Conservation (phyloP, 2,888 invertebrate species). For the Morpho achilles region DNA sequence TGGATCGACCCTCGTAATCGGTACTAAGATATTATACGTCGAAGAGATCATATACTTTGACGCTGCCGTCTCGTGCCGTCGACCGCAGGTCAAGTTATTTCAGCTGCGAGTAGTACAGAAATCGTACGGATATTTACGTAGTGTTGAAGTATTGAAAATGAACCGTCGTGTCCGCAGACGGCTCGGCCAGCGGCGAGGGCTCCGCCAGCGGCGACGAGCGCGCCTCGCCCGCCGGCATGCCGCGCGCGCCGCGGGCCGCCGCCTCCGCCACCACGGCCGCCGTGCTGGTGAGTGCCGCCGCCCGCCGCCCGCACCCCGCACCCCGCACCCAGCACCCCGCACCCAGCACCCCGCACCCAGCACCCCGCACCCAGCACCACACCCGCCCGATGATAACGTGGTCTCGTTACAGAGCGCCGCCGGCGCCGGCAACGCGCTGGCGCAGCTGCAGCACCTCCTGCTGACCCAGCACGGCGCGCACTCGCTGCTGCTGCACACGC, state of each 20-base stretch:
- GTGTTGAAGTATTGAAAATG: too few species aligned
- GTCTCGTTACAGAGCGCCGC: constrained; percentile 48
- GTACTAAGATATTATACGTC: too few species aligned
- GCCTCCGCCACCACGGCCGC: constrained; percentile 33
- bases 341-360: too few species aligned
- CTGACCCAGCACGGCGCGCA: constrained; percentile 70
- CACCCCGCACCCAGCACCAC: too few species aligned
- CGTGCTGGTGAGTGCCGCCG: constrained; percentile 28
- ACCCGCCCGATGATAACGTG: too few species aligned
- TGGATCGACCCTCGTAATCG: too few species aligned
- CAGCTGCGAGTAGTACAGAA: too few species aligned
- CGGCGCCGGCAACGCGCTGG: constrained; percentile 63
- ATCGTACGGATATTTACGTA: too few species aligned
- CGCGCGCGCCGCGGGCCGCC: constrained; percentile 39
- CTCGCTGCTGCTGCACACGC: constrained; percentile 67
- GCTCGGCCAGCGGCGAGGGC: constrained; percentile 71
- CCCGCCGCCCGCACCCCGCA: neutral
- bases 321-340: too few species aligned
- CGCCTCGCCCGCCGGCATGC: constrained; percentile 47
- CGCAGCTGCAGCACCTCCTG: constrained; percentile 69
- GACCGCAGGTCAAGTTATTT: too few species aligned
- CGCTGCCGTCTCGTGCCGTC: too few species aligned
- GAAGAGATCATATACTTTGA: too few species aligned
- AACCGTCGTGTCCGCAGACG: constrained; percentile 42
- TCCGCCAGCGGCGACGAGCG: constrained; percentile 69